Conservation (phyloP, 1,140 invertebrate genomes). For the Atopsyche davidsoni region DNA sequence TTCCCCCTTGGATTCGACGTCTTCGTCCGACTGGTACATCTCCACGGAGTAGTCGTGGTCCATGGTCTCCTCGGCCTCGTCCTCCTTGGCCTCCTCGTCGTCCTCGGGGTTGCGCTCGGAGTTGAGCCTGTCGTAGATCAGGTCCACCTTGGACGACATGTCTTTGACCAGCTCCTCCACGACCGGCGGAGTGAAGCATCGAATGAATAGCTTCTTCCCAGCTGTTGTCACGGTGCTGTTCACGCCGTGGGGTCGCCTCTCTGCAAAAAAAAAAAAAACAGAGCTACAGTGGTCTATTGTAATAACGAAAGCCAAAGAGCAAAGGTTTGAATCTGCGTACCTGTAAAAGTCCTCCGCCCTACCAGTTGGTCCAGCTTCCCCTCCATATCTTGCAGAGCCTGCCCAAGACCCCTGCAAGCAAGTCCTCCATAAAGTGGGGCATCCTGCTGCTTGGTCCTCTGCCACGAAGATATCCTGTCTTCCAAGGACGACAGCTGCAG, state of each 20-base stretch:
- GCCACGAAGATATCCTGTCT: conserved; percentile 22
- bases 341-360: not conserved
- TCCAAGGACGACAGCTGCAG: conserved; percentile 24
- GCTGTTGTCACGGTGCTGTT: conserved; percentile 9
- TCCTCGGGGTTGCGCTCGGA: conserved; percentile 1
- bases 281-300: not conserved
- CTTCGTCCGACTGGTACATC: conserved; percentile 7
- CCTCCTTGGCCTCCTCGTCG: conserved; percentile 9
- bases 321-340: not conserved
- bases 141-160: conserved; percentile 39
- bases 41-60: conserved; percentile 9
- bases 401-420: conserved; percentile 36
- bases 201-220: conserved; percentile 27
- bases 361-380: not conserved
- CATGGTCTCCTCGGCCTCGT: not conserved
- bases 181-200: conserved; percentile 31
- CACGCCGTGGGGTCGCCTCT: conserved; percentile 5
- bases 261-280: conserved; percentile 1
- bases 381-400: conserved; percentile 36
- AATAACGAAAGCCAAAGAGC: not conserved
- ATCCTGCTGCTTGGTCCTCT: conserved; percentile 1
- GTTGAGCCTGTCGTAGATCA: conserved; percentile 31
- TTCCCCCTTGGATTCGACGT: too few relatives aligned
- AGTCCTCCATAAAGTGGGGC: conserved; percentile 31
- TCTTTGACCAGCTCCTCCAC: conserved; percentile 34